phyloP scores from a whole-genome alignment of 2,888 invertebrate genomes.

The Carabus problematicus region DNA sequence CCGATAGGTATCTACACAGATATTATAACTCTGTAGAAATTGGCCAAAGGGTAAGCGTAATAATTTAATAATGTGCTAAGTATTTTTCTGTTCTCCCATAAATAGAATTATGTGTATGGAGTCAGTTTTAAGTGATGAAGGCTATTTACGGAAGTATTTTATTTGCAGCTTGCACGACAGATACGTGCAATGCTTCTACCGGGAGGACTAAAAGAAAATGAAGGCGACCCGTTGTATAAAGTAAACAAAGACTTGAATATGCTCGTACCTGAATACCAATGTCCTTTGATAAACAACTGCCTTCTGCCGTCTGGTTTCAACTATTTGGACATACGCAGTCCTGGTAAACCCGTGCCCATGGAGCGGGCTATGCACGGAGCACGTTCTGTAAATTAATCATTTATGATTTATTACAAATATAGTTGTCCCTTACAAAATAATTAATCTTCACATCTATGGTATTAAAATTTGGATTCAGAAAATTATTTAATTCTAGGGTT shows the following conservation, averaged over 20 bases:
- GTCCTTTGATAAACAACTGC: slow-evolving; percentile 59
- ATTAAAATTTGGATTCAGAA: neutral
- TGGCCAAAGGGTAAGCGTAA: slow-evolving; percentile 64
- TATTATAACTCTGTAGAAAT: slow-evolving; percentile 69
- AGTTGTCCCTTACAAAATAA: neutral
- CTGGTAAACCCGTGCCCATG: slow-evolving; percentile 63
- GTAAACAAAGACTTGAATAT: slow-evolving; percentile 33
- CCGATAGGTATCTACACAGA: slow-evolving; percentile 62
- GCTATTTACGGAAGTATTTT: neutral
- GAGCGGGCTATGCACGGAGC: neutral
- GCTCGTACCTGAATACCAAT: slow-evolving; percentile 54
- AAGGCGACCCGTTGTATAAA: slow-evolving; percentile 16
- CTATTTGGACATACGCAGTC: slow-evolving; percentile 66
- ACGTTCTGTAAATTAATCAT: neutral
- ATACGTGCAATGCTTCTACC: slow-evolving; percentile 24
- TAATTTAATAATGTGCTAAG: neutral
- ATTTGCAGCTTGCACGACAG: slow-evolving; percentile 38
- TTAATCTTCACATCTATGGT: neutral
- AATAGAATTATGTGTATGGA: too few species aligned
- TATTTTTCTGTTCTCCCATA: neutral
- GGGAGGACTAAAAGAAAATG: slow-evolving; percentile 17
- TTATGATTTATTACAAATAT: slow-evolving; percentile 12
- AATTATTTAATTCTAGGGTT: slow-evolving; percentile 59
- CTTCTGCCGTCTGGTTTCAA: slow-evolving; percentile 67
- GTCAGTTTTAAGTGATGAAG: slow-evolving; percentile 1